A percentile compares a stretch with the other conserved stretches of the same genome.
Evolutionary conservation across 2,113 vertebrate species (phyloP).

Genomic region (Poeciliopsis retropinna): DNA sequence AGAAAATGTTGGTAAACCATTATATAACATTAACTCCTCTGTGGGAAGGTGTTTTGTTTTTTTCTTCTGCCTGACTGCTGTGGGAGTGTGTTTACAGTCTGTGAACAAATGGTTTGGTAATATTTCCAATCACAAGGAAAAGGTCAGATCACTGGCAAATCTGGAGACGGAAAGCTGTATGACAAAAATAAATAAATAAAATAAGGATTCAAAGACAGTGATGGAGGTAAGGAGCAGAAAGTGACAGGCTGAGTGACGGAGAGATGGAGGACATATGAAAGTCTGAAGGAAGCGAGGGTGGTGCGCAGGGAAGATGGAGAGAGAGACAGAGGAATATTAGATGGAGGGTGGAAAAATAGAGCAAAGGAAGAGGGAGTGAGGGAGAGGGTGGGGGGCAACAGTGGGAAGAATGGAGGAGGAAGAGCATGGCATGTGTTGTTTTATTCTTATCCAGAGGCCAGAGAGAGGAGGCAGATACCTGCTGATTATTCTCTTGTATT

Average conservation of each 20-base stretch:
- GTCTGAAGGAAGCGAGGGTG: slow-evolving; percentile 25
- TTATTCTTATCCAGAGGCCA: slow-evolving; percentile 74
- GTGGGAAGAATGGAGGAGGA: slow-evolving; percentile 71
- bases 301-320: slow-evolving; percentile 35
- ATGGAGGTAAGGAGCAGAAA: slow-evolving; percentile 16
- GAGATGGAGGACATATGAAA: slow-evolving; percentile 14
- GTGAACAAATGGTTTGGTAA: slow-evolving; percentile 41
- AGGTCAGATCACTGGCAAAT: slow-evolving; percentile 15
- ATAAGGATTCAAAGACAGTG: neutral
- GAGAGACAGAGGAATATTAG: slow-evolving; percentile 42
- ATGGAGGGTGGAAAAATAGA: slow-evolving; percentile 61
- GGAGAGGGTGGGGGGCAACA: slow-evolving; percentile 29
- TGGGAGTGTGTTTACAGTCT: slow-evolving; percentile 13
- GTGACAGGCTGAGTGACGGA: slow-evolving; percentile 25
- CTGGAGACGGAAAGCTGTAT: slow-evolving; percentile 5
- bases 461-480: slow-evolving; percentile 71
- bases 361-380: slow-evolving; percentile 43
- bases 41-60: slow-evolving; percentile 61
- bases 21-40: slow-evolving; percentile 62
- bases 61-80: slow-evolving; percentile 28
- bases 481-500: slow-evolving; percentile 67
- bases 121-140: slow-evolving; percentile 42
- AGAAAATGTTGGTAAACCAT: slow-evolving; percentile 47
- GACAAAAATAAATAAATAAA: neutral
- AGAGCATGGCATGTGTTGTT: slow-evolving; percentile 68